phyloP scores from a whole-genome alignment of 2,888 invertebrate genomes.

The Papilio protenor region DNA sequence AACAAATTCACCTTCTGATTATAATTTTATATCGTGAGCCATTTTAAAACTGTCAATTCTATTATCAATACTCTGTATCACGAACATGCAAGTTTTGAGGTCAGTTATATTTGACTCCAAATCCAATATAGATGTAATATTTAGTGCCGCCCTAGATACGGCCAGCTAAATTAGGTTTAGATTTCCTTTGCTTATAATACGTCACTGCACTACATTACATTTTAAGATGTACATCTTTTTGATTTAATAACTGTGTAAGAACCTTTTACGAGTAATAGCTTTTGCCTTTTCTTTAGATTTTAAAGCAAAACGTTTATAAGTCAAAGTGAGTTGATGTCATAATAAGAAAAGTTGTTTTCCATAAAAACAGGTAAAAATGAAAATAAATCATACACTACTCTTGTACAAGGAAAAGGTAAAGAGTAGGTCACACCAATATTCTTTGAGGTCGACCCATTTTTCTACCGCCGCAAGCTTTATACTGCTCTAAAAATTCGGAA shows the following conservation, averaged over 20 bases:
- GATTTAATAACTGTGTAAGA: too few species aligned
- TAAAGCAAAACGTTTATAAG: not conserved
- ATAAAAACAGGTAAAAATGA: not conserved
- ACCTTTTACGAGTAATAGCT: too few species aligned
- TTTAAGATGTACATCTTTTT: too few species aligned
- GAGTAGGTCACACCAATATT: not conserved
- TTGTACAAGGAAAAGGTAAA: not conserved
- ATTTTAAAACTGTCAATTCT: not conserved
- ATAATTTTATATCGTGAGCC: not conserved
- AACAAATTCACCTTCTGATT: not conserved
- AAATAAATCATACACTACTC: not conserved
- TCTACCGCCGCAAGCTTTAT: not conserved
- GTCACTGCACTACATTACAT: too few species aligned
- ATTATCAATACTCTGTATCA: not conserved
- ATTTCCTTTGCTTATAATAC: too few species aligned
- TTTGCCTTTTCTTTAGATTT: not conserved
- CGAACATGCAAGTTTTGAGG: not conserved
- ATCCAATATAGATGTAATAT: not conserved
- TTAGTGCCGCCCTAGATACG: not conserved
- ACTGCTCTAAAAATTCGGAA: not conserved
- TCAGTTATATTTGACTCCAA: not conserved
- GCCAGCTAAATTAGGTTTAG: not conserved
- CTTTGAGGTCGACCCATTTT: not conserved
- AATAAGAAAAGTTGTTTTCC: not conserved
- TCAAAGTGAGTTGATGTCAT: not conserved